These are phyloP conservation scores for Trachemys scripta DNA, from an alignment of 2,113 vertebrate genomes.

Conservation along the genomic window DNA sequence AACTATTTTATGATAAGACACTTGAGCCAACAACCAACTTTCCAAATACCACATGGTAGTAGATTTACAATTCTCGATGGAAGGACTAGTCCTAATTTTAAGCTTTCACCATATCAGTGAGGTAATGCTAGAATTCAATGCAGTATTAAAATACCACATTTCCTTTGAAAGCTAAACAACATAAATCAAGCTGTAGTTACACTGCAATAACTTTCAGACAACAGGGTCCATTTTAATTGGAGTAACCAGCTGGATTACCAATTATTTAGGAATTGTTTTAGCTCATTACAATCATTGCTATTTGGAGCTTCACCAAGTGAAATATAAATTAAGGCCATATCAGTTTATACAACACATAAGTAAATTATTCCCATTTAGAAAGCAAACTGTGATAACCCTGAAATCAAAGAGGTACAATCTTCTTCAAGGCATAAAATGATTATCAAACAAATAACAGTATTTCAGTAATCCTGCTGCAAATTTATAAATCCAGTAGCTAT, in stretches of 20 bases:
- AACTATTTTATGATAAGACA: slow-evolving; percentile 55
- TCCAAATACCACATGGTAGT: slow-evolving; percentile 9
- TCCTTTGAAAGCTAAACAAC: background rate
- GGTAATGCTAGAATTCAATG: background rate
- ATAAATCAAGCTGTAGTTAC: background rate
- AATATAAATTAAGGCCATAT: background rate
- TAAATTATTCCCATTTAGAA: slow-evolving; percentile 16
- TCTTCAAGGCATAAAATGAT: background rate
- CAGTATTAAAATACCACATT: background rate
- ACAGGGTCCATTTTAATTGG: background rate
- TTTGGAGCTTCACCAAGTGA: background rate
- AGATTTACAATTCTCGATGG: slow-evolving; percentile 29
- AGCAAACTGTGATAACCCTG: slow-evolving; percentile 1
- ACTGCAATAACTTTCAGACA: background rate
- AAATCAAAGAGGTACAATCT: slow-evolving; percentile 18
- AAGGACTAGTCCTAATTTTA: background rate
- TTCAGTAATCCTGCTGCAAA: slow-evolving; percentile 33
- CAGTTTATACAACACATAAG: background rate
- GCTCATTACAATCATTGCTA: background rate
- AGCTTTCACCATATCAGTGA: background rate
- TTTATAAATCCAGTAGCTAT: slow-evolving; percentile 20
- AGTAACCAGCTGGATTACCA: background rate
- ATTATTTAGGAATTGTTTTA: background rate
- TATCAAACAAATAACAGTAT: slow-evolving; percentile 13
- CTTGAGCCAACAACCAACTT: slow-evolving; percentile 38